These are phyloP conservation scores for Passer montanus DNA, from an alignment of 2,113 vertebrate species.

Conservation along the genomic window DNA sequence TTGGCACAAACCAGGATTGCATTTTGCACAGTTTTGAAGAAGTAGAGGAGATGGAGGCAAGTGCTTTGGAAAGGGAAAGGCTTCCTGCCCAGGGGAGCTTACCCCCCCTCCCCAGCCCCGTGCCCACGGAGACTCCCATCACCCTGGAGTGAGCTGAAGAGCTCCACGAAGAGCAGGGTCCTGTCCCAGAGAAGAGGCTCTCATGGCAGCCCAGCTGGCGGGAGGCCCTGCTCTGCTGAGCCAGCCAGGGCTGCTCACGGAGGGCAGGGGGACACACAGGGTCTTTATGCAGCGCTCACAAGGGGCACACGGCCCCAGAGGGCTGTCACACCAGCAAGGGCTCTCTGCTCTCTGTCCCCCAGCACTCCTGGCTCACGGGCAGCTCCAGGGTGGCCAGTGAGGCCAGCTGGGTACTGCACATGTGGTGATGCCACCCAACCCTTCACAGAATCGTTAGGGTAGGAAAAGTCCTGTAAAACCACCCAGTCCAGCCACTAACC, in stretches of 20 bases:
- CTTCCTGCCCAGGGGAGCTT: background rate
- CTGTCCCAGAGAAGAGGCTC: background rate
- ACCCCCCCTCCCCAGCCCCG: background rate
- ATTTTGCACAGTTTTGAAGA: background rate
- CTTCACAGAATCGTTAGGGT: background rate
- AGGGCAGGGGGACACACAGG: background rate
- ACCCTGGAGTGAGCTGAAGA: background rate
- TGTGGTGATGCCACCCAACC: background rate
- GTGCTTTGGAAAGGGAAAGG: background rate
- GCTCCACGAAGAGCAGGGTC: background rate
- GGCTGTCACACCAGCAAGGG: background rate
- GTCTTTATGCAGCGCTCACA: background rate
- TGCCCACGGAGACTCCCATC: rapidly evolving
- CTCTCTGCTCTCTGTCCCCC: background rate
- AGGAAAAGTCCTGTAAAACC: background rate
- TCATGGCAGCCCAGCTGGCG: background rate
- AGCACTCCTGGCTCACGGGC: rapidly evolving
- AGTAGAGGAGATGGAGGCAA: background rate
- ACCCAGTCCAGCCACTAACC: background rate
- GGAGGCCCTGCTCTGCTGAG: background rate
- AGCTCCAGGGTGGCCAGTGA: background rate
- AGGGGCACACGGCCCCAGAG: background rate
- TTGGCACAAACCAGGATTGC: background rate
- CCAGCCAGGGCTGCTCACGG: background rate
- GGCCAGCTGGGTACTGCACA: rapidly evolving